Evolutionary conservation across 2,888 invertebrate genomes (phyloP).

Genomic region (Drosophila longiperda): DNA sequence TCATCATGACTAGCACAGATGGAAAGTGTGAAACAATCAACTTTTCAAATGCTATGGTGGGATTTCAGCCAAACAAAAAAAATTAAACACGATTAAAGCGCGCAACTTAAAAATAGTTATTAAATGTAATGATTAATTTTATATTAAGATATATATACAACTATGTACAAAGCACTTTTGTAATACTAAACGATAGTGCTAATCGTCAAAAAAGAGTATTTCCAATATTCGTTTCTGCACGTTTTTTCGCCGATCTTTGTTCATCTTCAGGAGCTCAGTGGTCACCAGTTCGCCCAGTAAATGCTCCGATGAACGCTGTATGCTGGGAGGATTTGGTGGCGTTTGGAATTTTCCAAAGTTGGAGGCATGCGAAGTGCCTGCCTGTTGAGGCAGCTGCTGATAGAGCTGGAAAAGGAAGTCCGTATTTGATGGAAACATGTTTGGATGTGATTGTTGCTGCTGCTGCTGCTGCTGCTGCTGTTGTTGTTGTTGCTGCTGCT

Average conservation of each 20-base stretch:
- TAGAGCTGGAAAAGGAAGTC: slow-evolving; percentile 84
- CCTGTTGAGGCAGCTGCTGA: slow-evolving; percentile 83
- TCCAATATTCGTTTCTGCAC: slow-evolving; percentile 84
- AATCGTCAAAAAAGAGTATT: slow-evolving; percentile 85
- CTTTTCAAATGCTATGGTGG: slow-evolving; percentile 67
- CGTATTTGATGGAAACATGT: slow-evolving; percentile 82
- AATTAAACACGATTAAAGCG: slow-evolving; percentile 11
- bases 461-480: slow-evolving; percentile 48
- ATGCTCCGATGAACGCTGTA: slow-evolving; percentile 84
- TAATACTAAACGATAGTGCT: slow-evolving; percentile 39
- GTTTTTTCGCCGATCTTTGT: slow-evolving; percentile 83
- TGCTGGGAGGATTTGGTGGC: slow-evolving; percentile 67
- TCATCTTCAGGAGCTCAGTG: slow-evolving; percentile 84
- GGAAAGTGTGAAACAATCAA: slow-evolving; percentile 41
- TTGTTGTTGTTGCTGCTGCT: slow-evolving; percentile 49
- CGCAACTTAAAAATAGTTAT: slow-evolving; percentile 17
- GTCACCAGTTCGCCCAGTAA: slow-evolving; percentile 84
- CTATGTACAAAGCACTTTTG: slow-evolving; percentile 51
- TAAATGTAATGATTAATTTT: slow-evolving; percentile 6
- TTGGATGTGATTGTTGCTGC: slow-evolving; percentile 59
- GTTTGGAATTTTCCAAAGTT: slow-evolving; percentile 79
- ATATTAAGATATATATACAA: slow-evolving; percentile 19
- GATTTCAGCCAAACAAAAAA: slow-evolving; percentile 32
- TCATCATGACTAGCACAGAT: slow-evolving; percentile 65
- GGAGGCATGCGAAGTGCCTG: slow-evolving; percentile 62